Evolutionary conservation across 1,140 invertebrate species (phyloP).

Genomic region (Eupristina koningsbergeri): DNA sequence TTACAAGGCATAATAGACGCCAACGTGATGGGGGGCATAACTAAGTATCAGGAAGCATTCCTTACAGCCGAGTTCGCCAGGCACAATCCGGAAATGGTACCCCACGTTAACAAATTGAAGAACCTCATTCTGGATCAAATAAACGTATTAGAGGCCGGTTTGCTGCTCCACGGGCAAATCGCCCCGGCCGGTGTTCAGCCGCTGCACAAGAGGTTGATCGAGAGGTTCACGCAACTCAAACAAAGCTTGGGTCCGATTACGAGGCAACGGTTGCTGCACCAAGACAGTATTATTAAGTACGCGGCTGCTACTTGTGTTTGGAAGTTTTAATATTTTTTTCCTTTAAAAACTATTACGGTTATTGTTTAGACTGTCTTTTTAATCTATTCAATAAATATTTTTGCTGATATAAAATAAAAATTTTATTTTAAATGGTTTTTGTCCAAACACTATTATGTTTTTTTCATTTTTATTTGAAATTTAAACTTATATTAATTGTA

Average conservation of each 20-base stretch:
- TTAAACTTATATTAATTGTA: too few relatives aligned
- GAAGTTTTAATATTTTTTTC: constrained; percentile 21
- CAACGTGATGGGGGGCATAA: constrained; percentile 95
- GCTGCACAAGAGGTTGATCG: constrained; percentile 88
- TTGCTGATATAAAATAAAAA: background rate
- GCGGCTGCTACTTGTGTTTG: constrained; percentile 48
- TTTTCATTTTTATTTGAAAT: too few relatives aligned
- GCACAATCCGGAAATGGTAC: constrained; percentile 82
- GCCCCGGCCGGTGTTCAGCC: constrained; percentile 88
- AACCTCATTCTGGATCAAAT: constrained; percentile 84
- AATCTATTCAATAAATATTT: background rate
- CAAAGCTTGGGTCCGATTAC: constrained; percentile 79
- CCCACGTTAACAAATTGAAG: constrained; percentile 84
- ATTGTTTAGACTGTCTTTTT: too few relatives aligned
- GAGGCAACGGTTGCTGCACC: constrained; percentile 76
- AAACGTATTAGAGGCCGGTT: constrained; percentile 84
- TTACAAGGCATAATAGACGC: constrained; percentile 95
- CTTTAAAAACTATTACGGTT: too few relatives aligned
- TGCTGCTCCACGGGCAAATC: constrained; percentile 86
- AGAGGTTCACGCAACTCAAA: constrained; percentile 86
- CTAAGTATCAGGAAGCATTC: constrained; percentile 95
- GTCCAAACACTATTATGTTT: too few relatives aligned
- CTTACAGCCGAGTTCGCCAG: constrained; percentile 86
- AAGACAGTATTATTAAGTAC: constrained; percentile 85
- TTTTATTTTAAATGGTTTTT: too few relatives aligned